Base-by-base conservation (phyloP, 1,140 invertebrate species). In the Drosophila baimaii region DNA sequence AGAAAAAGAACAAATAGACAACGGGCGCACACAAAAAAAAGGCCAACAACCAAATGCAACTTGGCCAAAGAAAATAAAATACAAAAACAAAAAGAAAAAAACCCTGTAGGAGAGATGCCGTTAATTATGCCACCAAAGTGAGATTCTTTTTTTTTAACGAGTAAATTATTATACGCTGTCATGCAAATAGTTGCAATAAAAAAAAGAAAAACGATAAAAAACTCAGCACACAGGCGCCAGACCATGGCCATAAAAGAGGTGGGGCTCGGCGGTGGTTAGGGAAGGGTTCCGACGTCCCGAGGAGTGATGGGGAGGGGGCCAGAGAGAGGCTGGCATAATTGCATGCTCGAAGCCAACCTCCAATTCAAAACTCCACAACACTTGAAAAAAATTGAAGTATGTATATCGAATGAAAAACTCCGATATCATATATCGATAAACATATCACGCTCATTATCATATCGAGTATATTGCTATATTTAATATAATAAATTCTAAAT, bases 181-280 rank as follows among this genome's bases (percentile, higher is more conserved):
- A 71, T 71, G 68, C 68, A 71, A 71, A 71, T 71, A 71, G 68
- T 71, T 71, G 68, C 68, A 71, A 71, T 71, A 71, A 70, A 71
- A 64, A 77, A 66, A 49, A 61, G 58, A 78, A 77, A 31, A 21
- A 12, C n/a, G 17, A 31, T n/a, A 49, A 68, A 61, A 69, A 55
- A 39, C 74, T 27, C 74, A 43, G 57, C 74, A 57, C 47, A 77
- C 73, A 70, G 74, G 56, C 57, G 75, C 47, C 76, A 78, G 65
- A 63, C 55, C 54, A 65, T 59, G 62, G 49, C 58, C 57, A 59
- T 47, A 77, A 69, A 77, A 55, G 49, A 39, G 52, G 68, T n/a
- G n/a, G 15, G 63, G 12, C 37, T 13, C 25, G 13, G 27, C 19
- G 41, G 15, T 29, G 27, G 25, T 33, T 9, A 8, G 37, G 23